A percentile compares a stretch with the other conserved stretches of the same genome.
phyloP scores from a whole-genome alignment of 2,113 vertebrate species.

The Henicopernis longicauda region DNA sequence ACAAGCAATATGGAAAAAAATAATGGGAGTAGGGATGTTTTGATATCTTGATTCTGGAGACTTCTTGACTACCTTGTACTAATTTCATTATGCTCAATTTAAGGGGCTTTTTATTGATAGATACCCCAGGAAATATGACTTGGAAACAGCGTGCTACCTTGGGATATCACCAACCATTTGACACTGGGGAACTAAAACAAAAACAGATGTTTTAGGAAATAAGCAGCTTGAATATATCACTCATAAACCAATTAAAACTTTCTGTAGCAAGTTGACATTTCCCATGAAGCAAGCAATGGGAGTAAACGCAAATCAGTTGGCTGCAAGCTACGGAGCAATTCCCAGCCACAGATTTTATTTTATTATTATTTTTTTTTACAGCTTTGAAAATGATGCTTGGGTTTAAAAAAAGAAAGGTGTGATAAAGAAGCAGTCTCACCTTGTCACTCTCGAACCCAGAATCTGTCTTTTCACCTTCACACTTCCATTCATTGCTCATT shows the following conservation, averaged over 20 bases:
- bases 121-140: slow-evolving; percentile 13
- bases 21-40: neutral
- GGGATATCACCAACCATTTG: slow-evolving; percentile 38
- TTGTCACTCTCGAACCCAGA: slow-evolving; percentile 57
- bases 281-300: slow-evolving; percentile 48
- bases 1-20: neutral
- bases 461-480: slow-evolving; percentile 68
- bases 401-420: slow-evolving; percentile 16
- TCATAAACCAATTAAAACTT: slow-evolving; percentile 64
- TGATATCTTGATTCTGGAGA: slow-evolving; percentile 32
- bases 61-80: slow-evolving; percentile 35
- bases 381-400: neutral
- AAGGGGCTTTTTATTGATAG: slow-evolving; percentile 10
- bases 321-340: neutral
- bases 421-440: slow-evolving; percentile 58
- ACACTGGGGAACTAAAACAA: slow-evolving; percentile 40
- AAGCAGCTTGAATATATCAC: slow-evolving; percentile 60
- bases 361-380: neutral
- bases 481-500: slow-evolving; percentile 65
- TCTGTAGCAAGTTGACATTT: slow-evolving; percentile 60
- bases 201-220: slow-evolving; percentile 60
- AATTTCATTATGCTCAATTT: slow-evolving; percentile 56
- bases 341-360: neutral
- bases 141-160: slow-evolving; percentile 24
- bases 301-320: slow-evolving; percentile 31